phyloP scores from a whole-genome alignment of 2,797 vertebrate genomes.

The Pipistrellus pipistrellus region DNA sequence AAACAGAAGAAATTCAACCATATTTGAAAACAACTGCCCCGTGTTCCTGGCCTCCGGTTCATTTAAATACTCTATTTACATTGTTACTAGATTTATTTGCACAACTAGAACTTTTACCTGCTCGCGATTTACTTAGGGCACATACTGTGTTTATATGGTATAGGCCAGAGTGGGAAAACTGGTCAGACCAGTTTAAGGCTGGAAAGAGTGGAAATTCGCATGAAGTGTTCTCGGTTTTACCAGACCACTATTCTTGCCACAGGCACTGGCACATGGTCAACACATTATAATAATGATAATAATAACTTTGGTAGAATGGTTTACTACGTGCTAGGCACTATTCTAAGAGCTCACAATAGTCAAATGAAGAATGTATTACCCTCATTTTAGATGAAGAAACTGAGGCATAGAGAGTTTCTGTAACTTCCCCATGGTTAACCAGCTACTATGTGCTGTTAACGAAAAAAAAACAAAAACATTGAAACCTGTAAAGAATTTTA shows the following conservation, averaged over 20 bases:
- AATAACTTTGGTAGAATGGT: background rate
- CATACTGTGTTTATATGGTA: constrained; percentile 75
- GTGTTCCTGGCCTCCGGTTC: constrained; percentile 4
- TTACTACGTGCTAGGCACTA: background rate
- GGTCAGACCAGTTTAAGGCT: constrained; percentile 71
- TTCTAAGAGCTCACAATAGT: background rate
- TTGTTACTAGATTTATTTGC: constrained; percentile 78
- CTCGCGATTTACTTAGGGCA: constrained; percentile 76
- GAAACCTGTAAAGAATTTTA: too few relatives aligned
- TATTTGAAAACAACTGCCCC: constrained; percentile 63
- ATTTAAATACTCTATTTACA: constrained; percentile 79
- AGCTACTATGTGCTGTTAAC: background rate
- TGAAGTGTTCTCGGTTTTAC: constrained; percentile 30
- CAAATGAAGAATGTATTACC: background rate
- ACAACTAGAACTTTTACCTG: constrained; percentile 74
- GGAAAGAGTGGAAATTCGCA: constrained; percentile 21
- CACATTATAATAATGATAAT: background rate
- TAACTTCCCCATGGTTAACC: background rate
- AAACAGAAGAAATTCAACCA: constrained; percentile 42
- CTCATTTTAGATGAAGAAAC: constrained; percentile 48
- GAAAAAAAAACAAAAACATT: too few relatives aligned
- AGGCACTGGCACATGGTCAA: background rate
- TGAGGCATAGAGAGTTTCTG: background rate
- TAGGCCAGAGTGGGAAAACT: constrained; percentile 71
- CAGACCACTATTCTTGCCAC: background rate